These are phyloP conservation scores for Solen grandis DNA, from an alignment of 1,140 invertebrate species.

Conservation along the genomic window DNA sequence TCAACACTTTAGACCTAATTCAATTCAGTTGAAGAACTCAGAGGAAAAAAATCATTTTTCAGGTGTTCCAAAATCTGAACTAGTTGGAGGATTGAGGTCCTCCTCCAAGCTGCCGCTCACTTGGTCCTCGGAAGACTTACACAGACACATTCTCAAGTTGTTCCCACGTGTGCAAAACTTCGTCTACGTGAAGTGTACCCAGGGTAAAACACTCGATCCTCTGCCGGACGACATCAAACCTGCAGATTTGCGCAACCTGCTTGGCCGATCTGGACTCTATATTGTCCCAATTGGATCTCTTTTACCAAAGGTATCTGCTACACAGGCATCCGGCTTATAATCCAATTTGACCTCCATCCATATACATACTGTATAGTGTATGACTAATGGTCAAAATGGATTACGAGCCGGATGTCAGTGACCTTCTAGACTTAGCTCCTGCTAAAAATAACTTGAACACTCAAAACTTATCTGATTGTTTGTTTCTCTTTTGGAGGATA, in stretches of 20 bases:
- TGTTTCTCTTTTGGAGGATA: too few species aligned
- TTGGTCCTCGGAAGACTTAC: slow-evolving; percentile 37
- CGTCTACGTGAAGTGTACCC: slow-evolving; percentile 45
- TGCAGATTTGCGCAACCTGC: slow-evolving; percentile 24
- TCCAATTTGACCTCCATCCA: too few species aligned
- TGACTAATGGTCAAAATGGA: too few species aligned
- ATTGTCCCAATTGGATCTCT: slow-evolving; percentile 35
- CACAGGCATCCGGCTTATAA: too few species aligned
- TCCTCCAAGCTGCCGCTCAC: slow-evolving; percentile 44
- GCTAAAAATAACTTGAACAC: too few species aligned
- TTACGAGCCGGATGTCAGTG: too few species aligned
- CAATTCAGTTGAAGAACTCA: too few species aligned
- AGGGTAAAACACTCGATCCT: slow-evolving; percentile 38
- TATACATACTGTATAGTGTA: too few species aligned
- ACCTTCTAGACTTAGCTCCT: too few species aligned
- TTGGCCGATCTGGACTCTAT: slow-evolving; percentile 47
- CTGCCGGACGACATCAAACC: slow-evolving; percentile 51
- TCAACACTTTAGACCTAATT: too few species aligned
- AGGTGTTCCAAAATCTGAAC: slow-evolving; percentile 46
- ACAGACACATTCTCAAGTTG: slow-evolving; percentile 17
- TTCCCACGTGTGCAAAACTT: slow-evolving; percentile 39
- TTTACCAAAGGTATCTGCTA: slow-evolving; percentile 39
- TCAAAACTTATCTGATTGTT: too few species aligned
- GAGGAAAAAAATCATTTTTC: too few species aligned
- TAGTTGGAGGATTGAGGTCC: slow-evolving; percentile 37